These are phyloP conservation scores for Drosophila bocki DNA, from an alignment of 1,140 invertebrate genomes.

Conservation along the genomic window DNA sequence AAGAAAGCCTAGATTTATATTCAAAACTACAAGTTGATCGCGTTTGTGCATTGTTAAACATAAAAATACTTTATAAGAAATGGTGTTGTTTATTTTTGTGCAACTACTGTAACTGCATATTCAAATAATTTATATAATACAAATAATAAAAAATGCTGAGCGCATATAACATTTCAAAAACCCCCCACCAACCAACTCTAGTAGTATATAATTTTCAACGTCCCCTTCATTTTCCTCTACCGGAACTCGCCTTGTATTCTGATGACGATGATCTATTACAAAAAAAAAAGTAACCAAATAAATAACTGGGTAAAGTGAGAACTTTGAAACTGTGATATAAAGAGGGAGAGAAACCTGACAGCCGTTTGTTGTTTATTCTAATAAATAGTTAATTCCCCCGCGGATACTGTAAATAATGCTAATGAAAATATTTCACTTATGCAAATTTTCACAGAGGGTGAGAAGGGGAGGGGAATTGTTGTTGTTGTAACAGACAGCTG, in stretches of 20 bases:
- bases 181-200: no score
- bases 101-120: neutral
- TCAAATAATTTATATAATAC: neutral
- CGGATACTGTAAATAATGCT: constrained; percentile 42
- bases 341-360: constrained; percentile 19
- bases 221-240: neutral
- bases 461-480: neutral
- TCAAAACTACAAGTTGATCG: no score
- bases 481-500: constrained; percentile 29
- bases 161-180: constrained; percentile 23
- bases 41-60: no score
- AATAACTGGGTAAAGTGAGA: constrained; percentile 16
- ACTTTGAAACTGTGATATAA: constrained; percentile 3
- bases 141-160: constrained; percentile 8
- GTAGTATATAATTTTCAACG: neutral
- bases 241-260: constrained; percentile 10
- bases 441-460: constrained; percentile 29
- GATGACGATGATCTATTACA: constrained; percentile 2
- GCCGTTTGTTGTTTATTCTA: constrained; percentile 51
- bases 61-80: neutral
- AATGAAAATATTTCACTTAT: constrained; percentile 64
- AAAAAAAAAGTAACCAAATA: neutral
- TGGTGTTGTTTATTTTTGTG: neutral
- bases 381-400: constrained; percentile 49
- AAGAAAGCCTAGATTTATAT: no score